Evolutionary conservation across 1,140 invertebrate genomes (phyloP).

Genomic region (Penaeus vannamei): DNA sequence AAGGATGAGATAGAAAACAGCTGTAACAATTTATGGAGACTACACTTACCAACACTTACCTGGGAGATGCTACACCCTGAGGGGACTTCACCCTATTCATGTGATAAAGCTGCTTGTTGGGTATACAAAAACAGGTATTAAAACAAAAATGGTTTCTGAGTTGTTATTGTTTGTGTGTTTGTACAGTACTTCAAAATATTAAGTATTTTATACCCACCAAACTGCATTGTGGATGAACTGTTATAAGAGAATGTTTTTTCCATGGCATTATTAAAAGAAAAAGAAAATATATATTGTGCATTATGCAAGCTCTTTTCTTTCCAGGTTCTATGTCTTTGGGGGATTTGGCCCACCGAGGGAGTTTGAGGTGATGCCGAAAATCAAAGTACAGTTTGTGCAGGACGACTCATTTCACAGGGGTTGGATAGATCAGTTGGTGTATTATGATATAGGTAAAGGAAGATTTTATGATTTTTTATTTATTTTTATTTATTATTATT

Average conservation of each 20-base stretch:
- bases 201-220: no score
- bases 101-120: constrained; percentile 61
- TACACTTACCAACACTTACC: constrained; percentile 48
- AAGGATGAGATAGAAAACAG: constrained; percentile 41
- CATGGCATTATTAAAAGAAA: no score
- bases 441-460: constrained; percentile 57
- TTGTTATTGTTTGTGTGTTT: no score
- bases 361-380: constrained; percentile 18
- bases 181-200: no score
- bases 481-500: not conserved
- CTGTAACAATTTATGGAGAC: constrained; percentile 47
- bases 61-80: constrained; percentile 43
- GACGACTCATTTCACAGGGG: constrained; percentile 40
- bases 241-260: no score
- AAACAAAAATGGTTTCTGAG: no score
- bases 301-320: not conserved
- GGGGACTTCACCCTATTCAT: constrained; percentile 41
- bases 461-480: not conserved
- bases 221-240: no score
- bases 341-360: constrained; percentile 50
- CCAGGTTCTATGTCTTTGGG: constrained; percentile 56
- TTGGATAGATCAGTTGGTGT: constrained; percentile 58
- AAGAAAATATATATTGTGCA: no score
- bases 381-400: constrained; percentile 42
- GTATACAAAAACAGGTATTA: constrained; percentile 52